Conservation (phyloP, 2,888 invertebrate species). For the Chaetogeoica ovagalla region DNA sequence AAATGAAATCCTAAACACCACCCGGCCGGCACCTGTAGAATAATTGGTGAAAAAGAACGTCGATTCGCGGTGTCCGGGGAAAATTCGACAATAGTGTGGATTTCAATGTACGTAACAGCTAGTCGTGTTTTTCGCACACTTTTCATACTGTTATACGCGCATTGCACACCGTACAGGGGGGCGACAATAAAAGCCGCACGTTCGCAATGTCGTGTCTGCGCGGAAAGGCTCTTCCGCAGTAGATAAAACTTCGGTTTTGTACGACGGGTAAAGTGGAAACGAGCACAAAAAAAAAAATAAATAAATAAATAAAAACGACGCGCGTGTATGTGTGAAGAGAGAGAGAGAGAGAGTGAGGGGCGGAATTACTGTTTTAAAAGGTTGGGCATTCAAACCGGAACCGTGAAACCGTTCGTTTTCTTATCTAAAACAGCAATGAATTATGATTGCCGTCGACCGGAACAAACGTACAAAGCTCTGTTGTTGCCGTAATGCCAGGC, state of each 20-base stretch:
- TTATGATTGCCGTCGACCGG: conserved; percentile 49
- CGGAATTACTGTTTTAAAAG: conserved; percentile 41
- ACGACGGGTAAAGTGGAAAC: conserved; percentile 28
- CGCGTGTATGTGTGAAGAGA: background rate
- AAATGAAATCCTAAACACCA: too few relatives aligned
- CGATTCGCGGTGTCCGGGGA: too few relatives aligned
- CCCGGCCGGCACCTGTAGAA: too few relatives aligned
- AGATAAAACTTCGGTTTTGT: conserved; percentile 42
- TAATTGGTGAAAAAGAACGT: too few relatives aligned
- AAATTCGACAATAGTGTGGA: too few relatives aligned
- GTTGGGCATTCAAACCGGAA: conserved; percentile 52
- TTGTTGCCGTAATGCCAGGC: too few relatives aligned
- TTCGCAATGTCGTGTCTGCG: conserved; percentile 27
- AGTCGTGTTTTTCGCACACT: background rate
- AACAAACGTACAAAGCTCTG: conserved; percentile 35
- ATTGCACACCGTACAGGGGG: background rate
- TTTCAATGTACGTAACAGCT: background rate
- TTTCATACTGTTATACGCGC: background rate
- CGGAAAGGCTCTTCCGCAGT: conserved; percentile 41
- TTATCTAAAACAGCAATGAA: conserved; percentile 50
- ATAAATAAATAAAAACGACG: background rate
- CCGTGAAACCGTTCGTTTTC: conserved; percentile 24
- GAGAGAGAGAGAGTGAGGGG: background rate
- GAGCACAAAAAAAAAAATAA: background rate
- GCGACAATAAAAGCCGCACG: conserved; percentile 25